These are phyloP conservation scores for Ophiothrix spiculata DNA, from an alignment of 35 echinoderm and acorn worm genomes.

Conservation along the genomic window DNA sequence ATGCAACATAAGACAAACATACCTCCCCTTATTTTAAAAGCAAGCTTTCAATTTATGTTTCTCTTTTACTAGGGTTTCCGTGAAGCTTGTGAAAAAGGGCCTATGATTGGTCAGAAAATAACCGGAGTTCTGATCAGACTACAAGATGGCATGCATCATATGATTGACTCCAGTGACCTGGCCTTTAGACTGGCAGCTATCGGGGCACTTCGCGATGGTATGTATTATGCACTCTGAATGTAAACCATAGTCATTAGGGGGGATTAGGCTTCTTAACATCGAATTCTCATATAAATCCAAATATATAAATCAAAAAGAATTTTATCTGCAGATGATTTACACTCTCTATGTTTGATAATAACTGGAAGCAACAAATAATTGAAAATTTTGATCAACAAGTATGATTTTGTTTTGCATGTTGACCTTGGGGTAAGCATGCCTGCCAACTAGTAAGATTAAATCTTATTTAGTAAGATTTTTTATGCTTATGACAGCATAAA, in stretches of 20 bases:
- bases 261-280: not conserved
- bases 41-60: not conserved
- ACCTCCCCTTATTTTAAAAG: not conserved
- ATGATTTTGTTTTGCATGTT: no score
- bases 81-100: conserved; percentile 83
- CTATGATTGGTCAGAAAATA: conserved; percentile 84
- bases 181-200: conserved; percentile 81
- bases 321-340: no score
- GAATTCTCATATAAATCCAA: no score
- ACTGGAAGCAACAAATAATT: no score
- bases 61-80: conserved; percentile 69
- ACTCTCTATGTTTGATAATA: no score
- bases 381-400: no score
- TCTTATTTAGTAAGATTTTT: no score
- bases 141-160: conserved; percentile 78
- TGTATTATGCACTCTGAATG: not conserved
- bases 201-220: conserved; percentile 83
- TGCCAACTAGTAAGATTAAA: no score
- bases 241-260: not conserved
- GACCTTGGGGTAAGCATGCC: no score
- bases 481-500: no score
- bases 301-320: no score
- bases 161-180: conserved; percentile 92
- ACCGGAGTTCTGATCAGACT: conserved; percentile 71
- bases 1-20: not conserved